Conservation (phyloP, 2,113 vertebrate genomes). For the Anguilla japonica region DNA sequence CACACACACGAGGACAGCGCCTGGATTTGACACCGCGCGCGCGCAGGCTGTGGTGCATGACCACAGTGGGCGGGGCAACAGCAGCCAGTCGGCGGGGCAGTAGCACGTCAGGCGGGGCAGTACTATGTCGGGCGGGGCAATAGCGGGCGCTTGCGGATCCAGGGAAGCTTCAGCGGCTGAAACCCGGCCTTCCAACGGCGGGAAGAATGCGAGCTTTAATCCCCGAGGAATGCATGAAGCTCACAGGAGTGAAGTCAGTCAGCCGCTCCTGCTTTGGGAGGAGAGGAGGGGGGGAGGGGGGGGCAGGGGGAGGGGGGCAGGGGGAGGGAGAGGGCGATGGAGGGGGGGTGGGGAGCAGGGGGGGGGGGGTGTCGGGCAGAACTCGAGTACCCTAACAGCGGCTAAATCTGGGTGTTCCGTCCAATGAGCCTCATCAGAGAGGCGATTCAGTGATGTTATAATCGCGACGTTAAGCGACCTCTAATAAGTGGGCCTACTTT, state of each 20-base stretch:
- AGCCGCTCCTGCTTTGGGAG: constrained; percentile 49
- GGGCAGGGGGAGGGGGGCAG: too few species aligned
- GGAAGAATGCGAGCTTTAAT: constrained; percentile 67
- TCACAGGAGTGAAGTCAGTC: constrained; percentile 72
- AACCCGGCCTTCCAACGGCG: constrained; percentile 56
- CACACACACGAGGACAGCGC: neutral
- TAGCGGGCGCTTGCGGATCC: too few species aligned
- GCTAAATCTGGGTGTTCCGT: neutral
- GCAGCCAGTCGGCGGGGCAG: too few species aligned
- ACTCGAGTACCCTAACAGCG: neutral
- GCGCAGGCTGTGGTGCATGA: neutral
- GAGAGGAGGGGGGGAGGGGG: constrained; percentile 41
- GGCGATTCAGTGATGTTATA: neutral
- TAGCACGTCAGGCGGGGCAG: too few species aligned
- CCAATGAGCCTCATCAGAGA: neutral
- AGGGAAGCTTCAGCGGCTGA: neutral
- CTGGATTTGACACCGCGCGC: neutral
- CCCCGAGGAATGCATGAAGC: constrained; percentile 66
- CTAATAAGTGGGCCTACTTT: neutral
- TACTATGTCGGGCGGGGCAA: too few species aligned
- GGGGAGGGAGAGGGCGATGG: too few species aligned
- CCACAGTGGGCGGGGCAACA: too few species aligned
- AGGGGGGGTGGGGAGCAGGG: too few species aligned
- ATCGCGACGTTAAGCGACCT: neutral
- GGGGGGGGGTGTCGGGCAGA: neutral